Evolutionary conservation across 2,888 invertebrate species (phyloP).

Genomic region (Chirona hameri): DNA sequence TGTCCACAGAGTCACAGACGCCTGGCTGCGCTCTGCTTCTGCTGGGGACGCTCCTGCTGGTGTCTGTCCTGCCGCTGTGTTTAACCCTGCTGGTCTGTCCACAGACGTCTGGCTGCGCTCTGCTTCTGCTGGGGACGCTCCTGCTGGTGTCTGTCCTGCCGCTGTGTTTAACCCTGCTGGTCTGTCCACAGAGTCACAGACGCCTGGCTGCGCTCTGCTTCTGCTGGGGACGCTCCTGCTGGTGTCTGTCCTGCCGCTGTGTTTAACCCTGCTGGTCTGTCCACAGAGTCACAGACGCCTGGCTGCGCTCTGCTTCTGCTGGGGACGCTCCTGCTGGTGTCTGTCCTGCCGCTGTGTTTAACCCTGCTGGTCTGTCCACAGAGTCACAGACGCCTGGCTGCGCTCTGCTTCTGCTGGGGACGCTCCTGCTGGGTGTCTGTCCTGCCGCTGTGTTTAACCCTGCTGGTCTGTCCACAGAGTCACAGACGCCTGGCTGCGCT

Average conservation of each 20-base stretch:
- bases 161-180: no score
- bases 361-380: no score
- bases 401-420: conserved; percentile 65
- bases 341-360: no score
- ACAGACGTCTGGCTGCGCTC: conserved; percentile 60
- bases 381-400: conserved; percentile 61
- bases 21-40: conserved; percentile 68
- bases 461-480: no score
- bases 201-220: conserved; percentile 67
- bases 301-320: conserved; percentile 66
- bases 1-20: conserved; percentile 43
- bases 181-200: not conserved
- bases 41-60: conserved; percentile 66
- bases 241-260: conserved; percentile 47
- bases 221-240: conserved; percentile 68
- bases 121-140: conserved; percentile 68
- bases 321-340: conserved; percentile 66
- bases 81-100: no score
- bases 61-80: conserved; percentile 43
- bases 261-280: no score
- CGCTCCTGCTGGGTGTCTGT: conserved; percentile 65
- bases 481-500: conserved; percentile 59
- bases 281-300: conserved; percentile 53
- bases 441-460: no score
- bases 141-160: conserved; percentile 59